Conservation (phyloP, 2,888 invertebrate genomes). For the Mimas tiliae region DNA sequence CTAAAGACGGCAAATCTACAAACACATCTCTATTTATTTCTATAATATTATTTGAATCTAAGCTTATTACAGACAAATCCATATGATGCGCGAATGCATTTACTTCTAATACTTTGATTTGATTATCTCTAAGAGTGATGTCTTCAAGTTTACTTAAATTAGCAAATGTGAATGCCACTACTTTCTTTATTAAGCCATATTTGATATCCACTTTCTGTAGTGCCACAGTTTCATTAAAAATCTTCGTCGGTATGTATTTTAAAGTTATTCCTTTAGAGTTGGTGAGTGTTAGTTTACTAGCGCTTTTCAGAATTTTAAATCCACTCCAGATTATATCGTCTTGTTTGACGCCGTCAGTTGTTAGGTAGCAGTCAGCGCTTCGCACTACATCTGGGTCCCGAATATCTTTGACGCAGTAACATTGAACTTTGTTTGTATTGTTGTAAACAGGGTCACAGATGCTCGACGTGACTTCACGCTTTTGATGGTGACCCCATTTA, state of each 20-base stretch:
- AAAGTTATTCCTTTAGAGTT: constrained; percentile 87
- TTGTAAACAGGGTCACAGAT: constrained; percentile 66
- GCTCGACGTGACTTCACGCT: constrained; percentile 52
- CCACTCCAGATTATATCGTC: constrained; percentile 88
- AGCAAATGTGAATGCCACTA: constrained; percentile 89
- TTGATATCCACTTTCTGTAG: constrained; percentile 86
- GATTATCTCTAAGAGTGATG: constrained; percentile 87
- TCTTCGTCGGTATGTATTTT: constrained; percentile 87
- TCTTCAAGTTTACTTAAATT: constrained; percentile 87
- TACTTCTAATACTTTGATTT: constrained; percentile 86
- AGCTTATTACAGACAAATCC: constrained; percentile 85
- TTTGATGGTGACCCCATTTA: constrained; percentile 54
- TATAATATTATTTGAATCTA: constrained; percentile 89
- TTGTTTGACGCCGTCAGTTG: constrained; percentile 81
- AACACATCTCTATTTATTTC: constrained; percentile 91
- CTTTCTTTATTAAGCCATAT: constrained; percentile 87
- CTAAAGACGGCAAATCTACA: constrained; percentile 87
- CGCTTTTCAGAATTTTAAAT: constrained; percentile 86
- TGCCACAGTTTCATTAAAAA: constrained; percentile 84
- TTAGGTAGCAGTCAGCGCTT: constrained; percentile 89
- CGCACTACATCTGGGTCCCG: constrained; percentile 66
- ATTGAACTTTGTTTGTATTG: constrained; percentile 65
- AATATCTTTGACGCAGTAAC: constrained; percentile 60
- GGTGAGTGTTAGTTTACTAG: constrained; percentile 87
- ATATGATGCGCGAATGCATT: constrained; percentile 89